A percentile compares a stretch with the other conserved stretches of the same genome.
Conservation (phyloP, 1,140 invertebrate species). For the Dreissena polymorpha region DNA sequence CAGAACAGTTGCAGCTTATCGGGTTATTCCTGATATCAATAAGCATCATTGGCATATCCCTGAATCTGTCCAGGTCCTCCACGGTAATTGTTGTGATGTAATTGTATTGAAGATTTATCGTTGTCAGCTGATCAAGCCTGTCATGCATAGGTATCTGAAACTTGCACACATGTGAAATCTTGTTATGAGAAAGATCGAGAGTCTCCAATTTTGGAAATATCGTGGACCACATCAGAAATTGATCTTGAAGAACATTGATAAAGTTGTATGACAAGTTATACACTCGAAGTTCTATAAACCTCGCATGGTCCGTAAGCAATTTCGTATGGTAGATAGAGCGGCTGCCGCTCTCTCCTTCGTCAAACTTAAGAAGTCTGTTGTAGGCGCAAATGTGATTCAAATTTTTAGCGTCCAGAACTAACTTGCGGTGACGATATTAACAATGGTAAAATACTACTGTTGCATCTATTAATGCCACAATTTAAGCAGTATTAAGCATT, state of each 20-base stretch:
- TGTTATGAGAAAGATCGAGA: constrained; percentile 63
- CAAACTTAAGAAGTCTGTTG: constrained; percentile 39
- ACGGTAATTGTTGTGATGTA: constrained; percentile 54
- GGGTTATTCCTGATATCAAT: constrained; percentile 63
- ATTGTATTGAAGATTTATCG: constrained; percentile 60
- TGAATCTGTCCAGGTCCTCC: constrained; percentile 54
- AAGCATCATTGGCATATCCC: constrained; percentile 41
- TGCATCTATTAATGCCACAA: too few species aligned
- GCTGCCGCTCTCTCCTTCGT: constrained; percentile 43
- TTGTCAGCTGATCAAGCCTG: constrained; percentile 23
- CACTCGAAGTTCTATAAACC: constrained; percentile 44
- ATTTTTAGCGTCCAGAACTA: constrained; percentile 38
- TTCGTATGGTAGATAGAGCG: constrained; percentile 55
- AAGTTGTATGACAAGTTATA: constrained; percentile 60
- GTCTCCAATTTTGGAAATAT: constrained; percentile 60
- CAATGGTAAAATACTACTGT: too few species aligned
- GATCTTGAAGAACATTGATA: constrained; percentile 36
- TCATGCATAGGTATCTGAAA: constrained; percentile 44
- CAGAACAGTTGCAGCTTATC: constrained; percentile 61
- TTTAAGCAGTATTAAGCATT: too few species aligned
- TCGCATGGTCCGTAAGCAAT: constrained; percentile 52
- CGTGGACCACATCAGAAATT: constrained; percentile 56
- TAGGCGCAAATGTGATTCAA: constrained; percentile 55
- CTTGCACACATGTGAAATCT: constrained; percentile 53
- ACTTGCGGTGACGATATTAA: too few species aligned